Percentiles rank a stretch among this genome's conserved stretches.
Conservation (phyloP, 2,888 invertebrate species). For the Drosophila anceps region DNA sequence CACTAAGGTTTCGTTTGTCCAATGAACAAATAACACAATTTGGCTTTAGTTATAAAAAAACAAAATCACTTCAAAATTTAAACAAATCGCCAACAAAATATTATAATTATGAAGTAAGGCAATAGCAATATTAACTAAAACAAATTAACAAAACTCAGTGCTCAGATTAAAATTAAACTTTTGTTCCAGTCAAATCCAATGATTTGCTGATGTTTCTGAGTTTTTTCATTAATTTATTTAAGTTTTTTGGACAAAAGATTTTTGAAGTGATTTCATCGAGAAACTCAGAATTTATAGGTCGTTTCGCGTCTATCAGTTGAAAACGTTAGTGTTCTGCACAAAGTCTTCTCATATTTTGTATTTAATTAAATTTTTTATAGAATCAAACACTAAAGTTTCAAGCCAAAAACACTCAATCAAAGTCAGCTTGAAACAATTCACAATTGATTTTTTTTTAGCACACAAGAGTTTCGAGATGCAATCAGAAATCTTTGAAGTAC, state of each 20-base stretch:
- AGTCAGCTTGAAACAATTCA: slow-evolving; percentile 26
- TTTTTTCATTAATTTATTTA: background rate
- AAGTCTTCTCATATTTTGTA: background rate
- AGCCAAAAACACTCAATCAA: slow-evolving; percentile 17
- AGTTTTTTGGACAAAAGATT: background rate
- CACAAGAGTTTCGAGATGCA: slow-evolving; percentile 28
- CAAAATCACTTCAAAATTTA: slow-evolving; percentile 66
- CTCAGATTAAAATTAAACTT: background rate
- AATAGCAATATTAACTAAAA: slow-evolving; percentile 6
- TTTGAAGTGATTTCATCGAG: slow-evolving; percentile 49
- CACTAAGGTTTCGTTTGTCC: slow-evolving; percentile 57
- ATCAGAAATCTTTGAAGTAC: slow-evolving; percentile 28
- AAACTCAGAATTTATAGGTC: slow-evolving; percentile 1
- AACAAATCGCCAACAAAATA: background rate
- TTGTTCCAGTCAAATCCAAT: background rate
- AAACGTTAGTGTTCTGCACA: slow-evolving; percentile 14
- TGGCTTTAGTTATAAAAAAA: slow-evolving; percentile 44
- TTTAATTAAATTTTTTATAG: background rate
- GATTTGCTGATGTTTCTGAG: background rate
- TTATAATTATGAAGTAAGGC: slow-evolving; percentile 11
- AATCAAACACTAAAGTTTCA: slow-evolving; percentile 18
- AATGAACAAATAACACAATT: slow-evolving; percentile 69
- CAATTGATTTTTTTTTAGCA: slow-evolving; percentile 19
- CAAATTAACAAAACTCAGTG: background rate
- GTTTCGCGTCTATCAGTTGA: slow-evolving; percentile 1